A percentile compares a stretch with the other conserved stretches of the same genome.
phyloP scores from a whole-genome alignment of 2,113 vertebrate species.

The Stegostoma tigrinum region DNA sequence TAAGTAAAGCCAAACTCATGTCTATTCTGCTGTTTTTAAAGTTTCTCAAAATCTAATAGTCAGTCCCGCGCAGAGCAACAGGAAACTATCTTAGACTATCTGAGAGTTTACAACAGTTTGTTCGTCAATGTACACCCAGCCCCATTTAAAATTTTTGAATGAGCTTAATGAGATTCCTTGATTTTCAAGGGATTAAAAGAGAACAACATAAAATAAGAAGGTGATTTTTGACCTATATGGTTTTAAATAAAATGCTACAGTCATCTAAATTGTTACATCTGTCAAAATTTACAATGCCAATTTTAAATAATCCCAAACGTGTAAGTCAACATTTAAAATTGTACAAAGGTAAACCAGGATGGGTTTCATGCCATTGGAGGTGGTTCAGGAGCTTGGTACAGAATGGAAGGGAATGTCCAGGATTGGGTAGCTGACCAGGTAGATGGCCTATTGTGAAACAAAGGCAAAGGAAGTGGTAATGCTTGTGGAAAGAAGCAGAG shows the following conservation, averaged over 20 bases:
- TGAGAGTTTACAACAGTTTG: neutral
- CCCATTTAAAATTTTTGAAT: neutral
- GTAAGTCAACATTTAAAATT: neutral
- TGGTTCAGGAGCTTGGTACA: too few species aligned
- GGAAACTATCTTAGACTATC: neutral
- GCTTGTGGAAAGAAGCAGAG: neutral
- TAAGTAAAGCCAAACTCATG: neutral
- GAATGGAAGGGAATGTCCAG: neutral
- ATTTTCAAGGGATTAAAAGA: neutral
- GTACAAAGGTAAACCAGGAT: neutral
- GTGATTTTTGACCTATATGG: neutral
- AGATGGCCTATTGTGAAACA: neutral
- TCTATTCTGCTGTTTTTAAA: neutral
- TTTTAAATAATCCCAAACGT: neutral
- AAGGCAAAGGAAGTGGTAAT: neutral
- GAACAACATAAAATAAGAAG: neutral
- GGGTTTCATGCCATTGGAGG: neutral
- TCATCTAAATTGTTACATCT: neutral
- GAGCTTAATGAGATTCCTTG: neutral
- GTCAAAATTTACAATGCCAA: neutral
- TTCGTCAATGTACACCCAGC: neutral
- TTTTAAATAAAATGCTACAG: neutral
- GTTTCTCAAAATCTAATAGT: neutral
- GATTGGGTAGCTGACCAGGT: too few species aligned
- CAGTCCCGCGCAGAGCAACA: neutral